Base-by-base conservation (phyloP, 1,140 invertebrate species). In the Drosophila pachea region DNA sequence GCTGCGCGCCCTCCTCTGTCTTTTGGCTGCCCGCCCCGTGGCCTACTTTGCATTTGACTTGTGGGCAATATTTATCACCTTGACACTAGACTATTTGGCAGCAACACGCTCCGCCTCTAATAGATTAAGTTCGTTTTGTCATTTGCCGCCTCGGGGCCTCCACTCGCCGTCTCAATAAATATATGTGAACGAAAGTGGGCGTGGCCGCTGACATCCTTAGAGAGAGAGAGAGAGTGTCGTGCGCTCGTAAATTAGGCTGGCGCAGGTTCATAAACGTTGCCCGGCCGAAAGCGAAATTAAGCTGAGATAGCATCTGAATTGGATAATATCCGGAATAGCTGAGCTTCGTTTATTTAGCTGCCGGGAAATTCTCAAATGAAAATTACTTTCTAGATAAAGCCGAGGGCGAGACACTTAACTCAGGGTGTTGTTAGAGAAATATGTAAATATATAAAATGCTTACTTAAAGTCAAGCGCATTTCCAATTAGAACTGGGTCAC, bases 111-210 rank as follows among this genome's bases (percentile, higher is more conserved):
- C 53, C 33, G 67, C 36, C 72, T 70, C 81, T 84, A 83, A 83
- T 79, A 83, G 79, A 83, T 83, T 83, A 79, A 84, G 74, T 84
- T 84, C 81, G 68, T 79, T 84, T 76, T 82, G 78, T 82, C 71
- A 74, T 77, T 81, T 69, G 74, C 69, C 63, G 62, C 62, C 77
- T 54, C 47, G 50, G 45, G 75, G 55, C 40, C 6, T 43, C 12
- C 36, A 14, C 14, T 35, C 45, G 16, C 45, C 22, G 22, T 22
- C 22, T 11, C 40, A 43, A 43, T 43, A 43, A 43, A 43, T 43
- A 43, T 43, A 47, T 22, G 22, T 22, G 22, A 22, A 3, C 16
- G 45, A 29, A 47, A 47, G 49, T 16, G 12, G 49, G 49, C 49
- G 49, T 52, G 32, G 1, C 32, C 7, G 12, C 4, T 33, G 8